A percentile compares a stretch with the other conserved stretches of the same genome.
Evolutionary conservation across 2,113 vertebrate genomes (phyloP).

Genomic region (Raphicerus campestris): DNA sequence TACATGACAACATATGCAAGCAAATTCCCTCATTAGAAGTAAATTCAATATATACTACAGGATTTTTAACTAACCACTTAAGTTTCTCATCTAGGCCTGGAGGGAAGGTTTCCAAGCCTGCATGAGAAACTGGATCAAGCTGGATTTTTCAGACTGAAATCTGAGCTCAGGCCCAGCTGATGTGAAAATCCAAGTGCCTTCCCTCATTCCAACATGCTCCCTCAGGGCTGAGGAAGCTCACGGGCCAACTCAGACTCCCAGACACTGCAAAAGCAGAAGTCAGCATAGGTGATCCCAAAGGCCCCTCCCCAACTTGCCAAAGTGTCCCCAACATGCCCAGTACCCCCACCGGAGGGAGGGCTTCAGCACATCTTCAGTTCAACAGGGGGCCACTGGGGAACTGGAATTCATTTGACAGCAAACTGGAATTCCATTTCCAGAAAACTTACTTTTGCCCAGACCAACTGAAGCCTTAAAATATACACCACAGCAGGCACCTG

Average conservation of each 20-base stretch:
- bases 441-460: conserved; percentile 9
- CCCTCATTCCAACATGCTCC: neutral
- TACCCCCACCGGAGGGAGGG: neutral
- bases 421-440: neutral
- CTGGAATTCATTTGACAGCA: neutral
- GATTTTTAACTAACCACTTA: neutral
- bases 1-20: neutral
- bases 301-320: neutral
- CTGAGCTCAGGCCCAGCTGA: neutral
- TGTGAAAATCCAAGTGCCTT: neutral
- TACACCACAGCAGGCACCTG: neutral
- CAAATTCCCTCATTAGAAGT: neutral
- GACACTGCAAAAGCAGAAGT: neutral
- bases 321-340: neutral
- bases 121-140: neutral
- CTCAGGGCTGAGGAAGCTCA: neutral
- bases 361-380: neutral
- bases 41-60: neutral
- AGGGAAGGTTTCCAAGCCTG: neutral
- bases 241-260: neutral
- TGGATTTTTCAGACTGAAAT: neutral
- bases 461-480: neutral
- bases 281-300: neutral
- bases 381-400: neutral
- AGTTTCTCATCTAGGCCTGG: neutral